Evolutionary conservation across 2,113 vertebrate genomes (phyloP).

Genomic region (Herpetotheres cachinnans): DNA sequence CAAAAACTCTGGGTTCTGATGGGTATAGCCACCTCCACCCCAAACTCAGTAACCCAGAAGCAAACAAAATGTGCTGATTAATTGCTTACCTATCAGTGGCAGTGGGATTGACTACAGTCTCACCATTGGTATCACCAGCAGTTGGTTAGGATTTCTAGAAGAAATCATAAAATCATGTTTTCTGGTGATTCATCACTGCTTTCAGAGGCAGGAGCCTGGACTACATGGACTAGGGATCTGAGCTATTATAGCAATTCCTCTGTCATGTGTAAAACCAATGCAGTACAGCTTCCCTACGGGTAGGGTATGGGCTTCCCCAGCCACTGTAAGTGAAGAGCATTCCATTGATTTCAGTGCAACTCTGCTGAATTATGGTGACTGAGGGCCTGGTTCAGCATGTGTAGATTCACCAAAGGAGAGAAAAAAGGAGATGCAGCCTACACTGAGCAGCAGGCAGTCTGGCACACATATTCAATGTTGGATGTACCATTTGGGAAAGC

Average conservation of each 20-base stretch:
- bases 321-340: accelerated
- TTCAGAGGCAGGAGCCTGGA: background rate
- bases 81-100: accelerated
- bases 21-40: background rate
- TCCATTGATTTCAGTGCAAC: background rate
- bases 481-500: background rate
- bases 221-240: background rate
- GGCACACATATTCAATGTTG: background rate
- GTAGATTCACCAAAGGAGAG: background rate
- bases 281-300: accelerated
- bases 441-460: background rate
- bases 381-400: background rate
- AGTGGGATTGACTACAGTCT: background rate
- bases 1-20: background rate
- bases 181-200: background rate
- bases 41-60: background rate
- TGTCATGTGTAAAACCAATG: accelerated
- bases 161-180: accelerated
- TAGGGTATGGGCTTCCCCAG: background rate
- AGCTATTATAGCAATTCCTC: background rate
- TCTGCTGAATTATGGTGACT: background rate
- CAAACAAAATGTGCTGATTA: background rate
- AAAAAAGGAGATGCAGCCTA: background rate
- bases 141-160: background rate
- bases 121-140: too few species aligned